phyloP scores from a whole-genome alignment of 2,113 vertebrate species.

The Rhagologus leucostigma region DNA sequence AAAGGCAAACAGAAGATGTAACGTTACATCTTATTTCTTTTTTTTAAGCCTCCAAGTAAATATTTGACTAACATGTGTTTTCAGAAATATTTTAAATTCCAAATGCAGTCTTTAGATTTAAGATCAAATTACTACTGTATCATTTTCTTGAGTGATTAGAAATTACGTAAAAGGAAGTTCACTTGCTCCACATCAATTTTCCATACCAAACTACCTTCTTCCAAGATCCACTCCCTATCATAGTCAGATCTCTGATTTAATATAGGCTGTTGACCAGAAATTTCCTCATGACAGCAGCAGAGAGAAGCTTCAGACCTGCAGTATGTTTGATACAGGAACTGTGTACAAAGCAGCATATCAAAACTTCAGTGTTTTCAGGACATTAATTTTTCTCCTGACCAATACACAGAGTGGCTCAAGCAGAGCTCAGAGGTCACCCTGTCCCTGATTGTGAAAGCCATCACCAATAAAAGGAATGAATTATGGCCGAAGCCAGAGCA shows the following conservation, averaged over 20 bases:
- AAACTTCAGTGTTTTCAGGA: neutral
- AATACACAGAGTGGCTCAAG: neutral
- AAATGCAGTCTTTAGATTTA: neutral
- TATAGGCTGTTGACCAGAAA: neutral
- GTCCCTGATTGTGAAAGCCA: neutral
- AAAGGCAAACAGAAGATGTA: neutral
- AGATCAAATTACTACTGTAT: neutral
- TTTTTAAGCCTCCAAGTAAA: neutral
- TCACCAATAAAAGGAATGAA: neutral
- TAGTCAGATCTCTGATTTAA: neutral
- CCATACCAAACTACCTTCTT: neutral
- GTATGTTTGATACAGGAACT: neutral
- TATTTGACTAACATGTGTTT: neutral
- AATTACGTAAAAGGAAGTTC: neutral
- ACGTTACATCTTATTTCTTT: neutral
- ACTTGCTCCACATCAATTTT: neutral
- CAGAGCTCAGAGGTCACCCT: neutral
- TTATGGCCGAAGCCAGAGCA: neutral
- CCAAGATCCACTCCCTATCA: neutral
- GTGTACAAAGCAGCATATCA: neutral
- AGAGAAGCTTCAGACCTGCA: neutral
- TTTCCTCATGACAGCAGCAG: neutral
- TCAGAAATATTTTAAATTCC: neutral
- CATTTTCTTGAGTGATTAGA: neutral
- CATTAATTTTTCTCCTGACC: neutral